These are phyloP conservation scores for Lottia scabra DNA, from an alignment of 2,888 invertebrate genomes.

Conservation along the genomic window DNA sequence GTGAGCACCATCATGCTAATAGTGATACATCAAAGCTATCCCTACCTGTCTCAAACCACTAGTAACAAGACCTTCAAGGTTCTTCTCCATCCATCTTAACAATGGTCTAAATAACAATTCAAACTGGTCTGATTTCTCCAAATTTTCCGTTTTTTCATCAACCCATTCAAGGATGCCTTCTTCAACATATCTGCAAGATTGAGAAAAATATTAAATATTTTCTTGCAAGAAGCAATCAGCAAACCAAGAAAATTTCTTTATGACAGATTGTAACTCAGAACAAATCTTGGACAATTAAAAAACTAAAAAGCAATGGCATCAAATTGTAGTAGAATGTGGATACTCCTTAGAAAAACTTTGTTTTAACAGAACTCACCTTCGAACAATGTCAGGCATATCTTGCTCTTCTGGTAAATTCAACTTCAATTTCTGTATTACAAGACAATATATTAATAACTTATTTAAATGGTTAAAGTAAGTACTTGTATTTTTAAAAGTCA, in stretches of 20 bases:
- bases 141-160: slow-evolving; percentile 37
- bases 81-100: slow-evolving; percentile 67
- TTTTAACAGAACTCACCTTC: slow-evolving; percentile 40
- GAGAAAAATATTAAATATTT: too few relatives aligned
- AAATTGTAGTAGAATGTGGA: too few relatives aligned
- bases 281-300: background rate
- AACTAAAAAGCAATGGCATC: background rate
- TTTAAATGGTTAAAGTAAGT: too few relatives aligned
- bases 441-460: background rate
- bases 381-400: slow-evolving; percentile 58
- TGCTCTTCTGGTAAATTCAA: slow-evolving; percentile 49
- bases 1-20: too few relatives aligned
- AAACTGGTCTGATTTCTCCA: slow-evolving; percentile 40
- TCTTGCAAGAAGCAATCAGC: too few relatives aligned
- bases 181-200: slow-evolving; percentile 46
- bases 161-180: slow-evolving; percentile 51
- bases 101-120: slow-evolving; percentile 66
- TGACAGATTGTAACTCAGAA: too few relatives aligned
- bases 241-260: too few relatives aligned
- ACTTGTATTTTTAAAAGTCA: too few relatives aligned
- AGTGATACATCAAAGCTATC: background rate
- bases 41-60: slow-evolving; percentile 65
- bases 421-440: slow-evolving; percentile 46
- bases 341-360: too few relatives aligned
- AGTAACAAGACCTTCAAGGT: slow-evolving; percentile 66